Evolutionary conservation across 2,888 invertebrate genomes (phyloP), one percentile per base, ranked within the genome.

Genomic region (Drosophila crucigera): DNA sequence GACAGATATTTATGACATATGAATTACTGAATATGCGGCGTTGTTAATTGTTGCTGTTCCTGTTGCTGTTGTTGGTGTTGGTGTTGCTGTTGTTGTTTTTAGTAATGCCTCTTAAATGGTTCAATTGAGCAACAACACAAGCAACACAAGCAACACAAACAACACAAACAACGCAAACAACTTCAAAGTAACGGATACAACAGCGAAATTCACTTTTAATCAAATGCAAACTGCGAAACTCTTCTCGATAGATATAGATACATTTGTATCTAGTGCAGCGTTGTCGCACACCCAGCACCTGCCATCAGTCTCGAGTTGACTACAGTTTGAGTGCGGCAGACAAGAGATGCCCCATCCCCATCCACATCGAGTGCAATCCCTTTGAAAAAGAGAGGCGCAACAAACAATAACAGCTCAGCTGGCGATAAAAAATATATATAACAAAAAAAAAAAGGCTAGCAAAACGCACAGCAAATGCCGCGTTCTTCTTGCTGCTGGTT

Each of bases 1-100:
- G 87, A 84, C 82, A 78, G 84, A 85, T 80, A 80, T 85, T 89
- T 85, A 85, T 85, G 85, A 89, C 89, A 85, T 83, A 86, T 89
- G 84, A 85, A 88, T 84, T 87, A 84, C 84, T 77, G 78, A 70
- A 73, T 72, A 39, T 56, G 76, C 77, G 74, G 75, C 83, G 70
- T 52, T 83, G 73, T 80, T 76, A 83, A 81, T 85, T 86, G 84
- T 82, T 88, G 75, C 61, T 39, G 60, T 5, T 43, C 72, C 43
- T 66, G 50, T 28, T 73, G 67, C 14, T 49, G 75, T 52, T 64
- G 50, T 28, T 73, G 64, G 22, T 49, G 28, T 5, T 43, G 72
- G 39, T 66, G 50, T 28, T 73, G 67, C 11, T 49, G 69, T 53
- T 66, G 50, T 28, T 73, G 67, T 28, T 49, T 49, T 65, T 54